Conservation (phyloP, 1,140 invertebrate species). For the Sweltsa coloradensis region DNA sequence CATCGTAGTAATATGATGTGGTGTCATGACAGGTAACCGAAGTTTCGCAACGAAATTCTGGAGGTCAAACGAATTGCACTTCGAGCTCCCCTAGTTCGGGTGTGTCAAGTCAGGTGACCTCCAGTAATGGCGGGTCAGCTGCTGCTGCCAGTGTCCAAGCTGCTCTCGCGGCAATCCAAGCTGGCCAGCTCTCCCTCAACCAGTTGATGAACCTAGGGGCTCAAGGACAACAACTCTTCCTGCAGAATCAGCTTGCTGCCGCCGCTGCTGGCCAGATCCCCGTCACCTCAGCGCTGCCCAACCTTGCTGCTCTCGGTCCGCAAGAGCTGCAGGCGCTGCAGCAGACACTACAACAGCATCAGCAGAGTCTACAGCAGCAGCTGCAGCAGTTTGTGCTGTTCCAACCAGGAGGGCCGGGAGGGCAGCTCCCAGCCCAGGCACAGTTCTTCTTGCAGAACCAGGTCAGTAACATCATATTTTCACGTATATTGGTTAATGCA, state of each 20-base stretch:
- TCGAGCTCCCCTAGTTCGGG: constrained; percentile 36
- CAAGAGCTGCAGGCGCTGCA: constrained; percentile 51
- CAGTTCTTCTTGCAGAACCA: constrained; percentile 73
- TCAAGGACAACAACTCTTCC: constrained; percentile 30
- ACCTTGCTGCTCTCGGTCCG: constrained; percentile 34
- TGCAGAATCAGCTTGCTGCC: constrained; percentile 34
- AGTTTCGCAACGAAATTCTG: constrained; percentile 36
- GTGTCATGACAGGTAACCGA: constrained; percentile 41
- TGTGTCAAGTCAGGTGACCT: constrained; percentile 36
- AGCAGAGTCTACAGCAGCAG: constrained; percentile 45
- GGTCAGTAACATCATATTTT: constrained; percentile 31
- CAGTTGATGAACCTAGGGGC: constrained; percentile 39
- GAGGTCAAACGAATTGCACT: constrained; percentile 35
- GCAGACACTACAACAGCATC: constrained; percentile 48
- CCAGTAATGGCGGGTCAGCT: constrained; percentile 26
- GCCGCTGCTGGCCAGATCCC: constrained; percentile 25
- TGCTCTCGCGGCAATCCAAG: constrained; percentile 48
- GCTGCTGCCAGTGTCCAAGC: constrained; percentile 35
- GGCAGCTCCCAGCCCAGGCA: constrained; percentile 42
- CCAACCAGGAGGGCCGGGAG: constrained; percentile 36
- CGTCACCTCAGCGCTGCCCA: constrained; percentile 30
- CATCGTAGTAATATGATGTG: too few species aligned
- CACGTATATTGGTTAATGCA: not conserved
- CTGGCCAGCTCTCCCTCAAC: constrained; percentile 43
- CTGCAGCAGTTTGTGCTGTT: constrained; percentile 63